A percentile compares a stretch with the other conserved stretches of the same genome.
These are phyloP conservation scores for Leptogaster cylindrica DNA, from an alignment of 2,888 invertebrate genomes.

Conservation along the genomic window DNA sequence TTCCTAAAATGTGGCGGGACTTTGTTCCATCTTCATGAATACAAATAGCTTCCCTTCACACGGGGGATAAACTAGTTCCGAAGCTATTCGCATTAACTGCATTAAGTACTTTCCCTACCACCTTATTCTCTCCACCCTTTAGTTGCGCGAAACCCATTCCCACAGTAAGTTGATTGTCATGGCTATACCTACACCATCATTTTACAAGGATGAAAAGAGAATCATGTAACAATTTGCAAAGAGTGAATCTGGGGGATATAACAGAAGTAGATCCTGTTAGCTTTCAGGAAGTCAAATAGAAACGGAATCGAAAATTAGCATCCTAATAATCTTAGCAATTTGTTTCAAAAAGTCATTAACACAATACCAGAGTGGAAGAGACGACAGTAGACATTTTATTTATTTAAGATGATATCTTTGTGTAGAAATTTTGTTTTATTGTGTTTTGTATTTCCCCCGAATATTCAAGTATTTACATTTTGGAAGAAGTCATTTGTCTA, in stretches of 20 bases:
- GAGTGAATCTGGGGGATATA: too few relatives aligned
- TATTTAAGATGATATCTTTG: constrained; percentile 1
- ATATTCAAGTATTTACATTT: constrained; percentile 33
- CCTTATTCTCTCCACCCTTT: too few relatives aligned
- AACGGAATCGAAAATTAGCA: constrained; percentile 44
- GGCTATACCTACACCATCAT: not conserved
- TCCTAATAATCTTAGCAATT: constrained; percentile 44
- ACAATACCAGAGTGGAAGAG: constrained; percentile 13
- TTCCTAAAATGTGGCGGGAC: not conserved
- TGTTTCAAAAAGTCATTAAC: constrained; percentile 33
- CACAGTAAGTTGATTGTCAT: not conserved
- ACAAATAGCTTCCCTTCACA: constrained; percentile 22
- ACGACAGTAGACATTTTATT: not conserved
- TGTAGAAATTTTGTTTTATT: not conserved
- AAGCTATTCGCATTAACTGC: constrained; percentile 19
- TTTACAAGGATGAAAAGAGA: not conserved
- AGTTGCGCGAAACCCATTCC: not conserved
- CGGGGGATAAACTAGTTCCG: constrained; percentile 18
- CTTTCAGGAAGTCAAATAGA: constrained; percentile 20
- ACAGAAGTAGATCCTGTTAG: too few relatives aligned
- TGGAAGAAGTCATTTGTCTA: constrained; percentile 45
- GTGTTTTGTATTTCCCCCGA: not conserved
- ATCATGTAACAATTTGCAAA: not conserved
- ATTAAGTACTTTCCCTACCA: constrained; percentile 4
- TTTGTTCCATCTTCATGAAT: constrained; percentile 2